Base-by-base conservation (phyloP, 2,888 invertebrate genomes). In the Scaptomyza reducta region DNA sequence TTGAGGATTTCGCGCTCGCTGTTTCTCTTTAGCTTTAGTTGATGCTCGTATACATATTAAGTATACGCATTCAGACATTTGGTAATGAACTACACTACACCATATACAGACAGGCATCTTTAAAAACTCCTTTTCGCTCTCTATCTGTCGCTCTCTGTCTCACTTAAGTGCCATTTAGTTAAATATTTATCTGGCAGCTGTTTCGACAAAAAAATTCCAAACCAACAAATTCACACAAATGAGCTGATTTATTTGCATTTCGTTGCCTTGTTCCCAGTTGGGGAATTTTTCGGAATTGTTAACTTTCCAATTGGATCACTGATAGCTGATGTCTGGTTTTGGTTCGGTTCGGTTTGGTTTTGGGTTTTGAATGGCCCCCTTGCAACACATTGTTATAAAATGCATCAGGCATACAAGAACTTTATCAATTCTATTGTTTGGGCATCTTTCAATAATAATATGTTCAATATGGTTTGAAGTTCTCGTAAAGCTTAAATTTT, bases 1-100 rank as follows among this genome's bases (percentile, higher is more conserved):
- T 69, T 69, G 69, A 40, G 71, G 18, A 70, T 70, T 69, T 62
- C 42, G 55, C 51, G 31, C 47, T 31, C 6, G 31, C 31, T 70
- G 50, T 51, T 51, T 6, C 2, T 13, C 38, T 29, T 55, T 29
- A 42, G 55, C 63, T 16, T 40, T 53, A 56, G 62, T 70, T 70
- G 61, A 68, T 49, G 33, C 18, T 22, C 13, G 33, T 46, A 58
- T 59, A 29, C 31, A 40, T 47, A 55, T 70, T 61, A 45, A 38
- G 50, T 50, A 50, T 50, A 50, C 35, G 25, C 14, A 25, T 50
- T 49, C 22, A 33, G 18, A 53, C 66, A 40, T 51, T 53, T 18
- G 33, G 27, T 72, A 64, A 70, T 70, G 53, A 70, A 58, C 53
- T 64, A 31, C 16, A 13, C 13, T 11, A 31, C 9, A 31, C 31